These are phyloP conservation scores for Drosophila pachea DNA, from an alignment of 1,140 invertebrate genomes.

Conservation along the genomic window DNA sequence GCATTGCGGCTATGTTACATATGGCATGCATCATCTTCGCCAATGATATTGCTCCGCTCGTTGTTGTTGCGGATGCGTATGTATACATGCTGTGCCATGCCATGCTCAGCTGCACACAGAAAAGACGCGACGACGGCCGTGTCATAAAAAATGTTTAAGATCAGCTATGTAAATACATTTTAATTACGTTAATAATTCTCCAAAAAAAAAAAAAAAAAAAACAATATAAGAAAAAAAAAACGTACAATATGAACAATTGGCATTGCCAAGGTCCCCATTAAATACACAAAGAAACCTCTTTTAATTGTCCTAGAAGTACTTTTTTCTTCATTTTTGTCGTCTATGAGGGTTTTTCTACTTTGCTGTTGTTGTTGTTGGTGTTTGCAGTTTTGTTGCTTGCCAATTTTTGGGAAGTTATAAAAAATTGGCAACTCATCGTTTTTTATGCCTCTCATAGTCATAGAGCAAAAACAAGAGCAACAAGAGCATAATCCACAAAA, in stretches of 20 bases:
- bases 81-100: conserved; percentile 26
- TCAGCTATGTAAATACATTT: conserved; percentile 75
- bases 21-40: conserved; percentile 41
- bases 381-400: conserved; percentile 26
- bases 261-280: conserved; percentile 71
- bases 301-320: conserved; percentile 75
- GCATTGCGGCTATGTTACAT: conserved; percentile 22
- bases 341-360: conserved; percentile 1
- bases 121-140: conserved; percentile 49
- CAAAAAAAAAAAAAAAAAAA: conserved; percentile 36
- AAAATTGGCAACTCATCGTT: conserved; percentile 53
- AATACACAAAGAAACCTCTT: conserved; percentile 46
- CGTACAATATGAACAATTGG: conserved; percentile 49
- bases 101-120: conserved; percentile 68
- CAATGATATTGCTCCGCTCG: conserved; percentile 46
- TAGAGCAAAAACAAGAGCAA: too few relatives aligned
- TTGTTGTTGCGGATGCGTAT: conserved; percentile 23
- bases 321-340: conserved; percentile 32
- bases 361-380: conserved; percentile 7
- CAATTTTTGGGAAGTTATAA: conserved; percentile 48
- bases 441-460: conserved; percentile 31
- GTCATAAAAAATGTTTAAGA: conserved; percentile 66
- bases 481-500: conserved; percentile 14
- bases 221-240: background rate
- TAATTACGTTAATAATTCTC: conserved; percentile 78